Evolutionary conservation across 2,888 invertebrate genomes (phyloP), one percentile per base, ranked within the genome.

Genomic region (Hypsopygia costalis): DNA sequence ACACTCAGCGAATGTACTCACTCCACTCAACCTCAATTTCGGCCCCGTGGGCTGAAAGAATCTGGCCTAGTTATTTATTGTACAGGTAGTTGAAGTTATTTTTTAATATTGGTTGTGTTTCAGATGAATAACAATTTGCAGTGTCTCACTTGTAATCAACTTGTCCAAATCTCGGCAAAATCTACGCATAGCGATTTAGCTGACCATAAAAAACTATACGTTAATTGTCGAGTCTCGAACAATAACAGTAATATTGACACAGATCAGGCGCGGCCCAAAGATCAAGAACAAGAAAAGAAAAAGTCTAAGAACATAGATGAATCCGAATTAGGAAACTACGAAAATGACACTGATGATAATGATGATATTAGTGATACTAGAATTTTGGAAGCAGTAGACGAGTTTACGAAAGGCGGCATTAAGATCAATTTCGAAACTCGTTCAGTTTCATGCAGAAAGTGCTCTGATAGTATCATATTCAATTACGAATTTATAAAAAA

Each of bases 81-180:
- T n/a, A n/a, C n/a, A n/a, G n/a, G n/a, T n/a, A n/a, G n/a, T n/a
- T n/a, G n/a, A n/a, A n/a, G n/a, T n/a, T n/a, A n/a, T n/a, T n/a
- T n/a, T n/a, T n/a, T n/a, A n/a, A n/a, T n/a, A n/a, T n/a, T n/a
- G n/a, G n/a, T n/a, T n/a, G n/a, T n/a, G n/a, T 16, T 16, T 16
- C 16, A 16, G 16, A 2, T 16, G 3, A 16, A 16, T 16, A 16
- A 16, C 4, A 16, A 16, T 16, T 64, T 65, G 44, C 77, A 76
- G 6, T 78, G 78, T 31, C 41, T 77, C 16, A 76, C 66, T 8
- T 78, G 78, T 44, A 69, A 69, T 32, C 34, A 41, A 20, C 49
- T 67, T 0, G 42, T 58, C 7, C 46, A 49, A n/a, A 20, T 46
- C 3, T 42, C 44, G n/a, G 36, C 46, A 3, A 42, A 63, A 1